Evolutionary conservation across 37 sponge, comb jelly and placozoan genomes (phyloP), one percentile per base, ranked within the genome.

Genomic region (Cliona cf. orientalis): DNA sequence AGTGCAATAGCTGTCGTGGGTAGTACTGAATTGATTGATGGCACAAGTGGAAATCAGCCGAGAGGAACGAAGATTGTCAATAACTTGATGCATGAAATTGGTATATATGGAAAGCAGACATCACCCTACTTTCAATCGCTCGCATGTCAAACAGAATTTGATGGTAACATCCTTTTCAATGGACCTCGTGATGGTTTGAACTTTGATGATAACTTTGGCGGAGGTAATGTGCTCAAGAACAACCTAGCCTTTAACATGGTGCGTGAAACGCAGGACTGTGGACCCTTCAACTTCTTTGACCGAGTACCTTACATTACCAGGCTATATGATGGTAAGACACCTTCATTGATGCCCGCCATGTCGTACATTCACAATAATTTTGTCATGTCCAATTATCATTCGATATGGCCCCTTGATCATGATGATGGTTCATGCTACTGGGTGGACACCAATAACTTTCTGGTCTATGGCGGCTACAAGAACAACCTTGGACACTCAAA

Each of bases 191-290:
- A 75, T 22, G 89, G 89, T 17, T 69, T 88, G 53, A 88, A 88
- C 43, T 82, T 88, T 28, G 84, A 90, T 67, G 90, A 90, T 60
- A 85, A 85, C 2, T 84, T 90, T 74, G 90, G 90, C 28, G 90
- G 90, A 55, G 90, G 85, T n/a, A 57, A 81, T 34, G 22, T 64
- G 5, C 26, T 89, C 58, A 23, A 19, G 33, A 29, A 58, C 22
- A 87, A 87, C 69, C 70, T 87, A 42, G 58, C 57, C 26, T 87
- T 87, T 82, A 87, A 87, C 59, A 28, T 67, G 0, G 88, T 87
- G 0, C 61, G 88, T 0, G 88, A 87, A 55, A 87, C 88, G 4
- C 71, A 64, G 23, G 87, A 79, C 37, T 73, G 80, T 41, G 87
- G 87, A 29, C 80, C 80, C n/a, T 80, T 86, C 38, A 86, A 86